Conservation (phyloP, 2,797 vertebrate species). For the Setipinna tenuifilis region DNA sequence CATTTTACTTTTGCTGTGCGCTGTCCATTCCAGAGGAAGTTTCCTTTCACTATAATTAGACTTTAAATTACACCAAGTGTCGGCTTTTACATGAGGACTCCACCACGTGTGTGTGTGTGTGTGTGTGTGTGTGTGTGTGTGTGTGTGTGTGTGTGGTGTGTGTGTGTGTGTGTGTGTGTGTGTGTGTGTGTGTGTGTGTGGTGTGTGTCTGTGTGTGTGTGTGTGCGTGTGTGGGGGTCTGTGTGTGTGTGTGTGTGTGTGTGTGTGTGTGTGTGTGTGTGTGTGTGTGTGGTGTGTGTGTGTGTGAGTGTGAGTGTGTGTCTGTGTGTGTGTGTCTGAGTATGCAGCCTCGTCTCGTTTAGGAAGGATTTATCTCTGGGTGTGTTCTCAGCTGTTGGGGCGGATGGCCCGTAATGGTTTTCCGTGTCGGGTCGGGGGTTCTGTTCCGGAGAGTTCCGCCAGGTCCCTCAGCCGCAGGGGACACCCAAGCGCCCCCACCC, state of each 20-base stretch:
- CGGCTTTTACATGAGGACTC: not conserved
- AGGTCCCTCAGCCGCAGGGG: constrained; percentile 41
- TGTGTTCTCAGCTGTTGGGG: constrained; percentile 67
- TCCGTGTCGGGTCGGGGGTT: constrained; percentile 36
- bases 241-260: constrained; percentile 29
- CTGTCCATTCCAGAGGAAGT: not conserved
- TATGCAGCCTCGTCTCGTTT: constrained; percentile 29
- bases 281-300: constrained; percentile 49
- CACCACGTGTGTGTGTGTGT: not conserved
- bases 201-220: not conserved
- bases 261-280: constrained; percentile 36
- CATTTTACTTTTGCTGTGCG: not conserved
- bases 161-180: no score
- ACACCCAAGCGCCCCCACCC: constrained; percentile 52
- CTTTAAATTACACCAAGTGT: not conserved
- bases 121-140: not conserved
- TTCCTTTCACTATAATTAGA: not conserved
- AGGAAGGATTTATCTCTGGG: constrained; percentile 40
- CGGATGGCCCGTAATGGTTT: constrained; percentile 58
- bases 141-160: not conserved
- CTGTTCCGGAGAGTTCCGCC: constrained; percentile 44
- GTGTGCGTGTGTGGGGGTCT: constrained; percentile 40
- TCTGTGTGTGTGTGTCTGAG: constrained; percentile 48
- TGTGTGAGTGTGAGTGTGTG: constrained; percentile 41
- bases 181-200: no score